A percentile compares a stretch with the other conserved stretches of the same genome.
phyloP scores from a whole-genome alignment of 2,113 vertebrate species.

The Cyprinodon brontotheroides region DNA sequence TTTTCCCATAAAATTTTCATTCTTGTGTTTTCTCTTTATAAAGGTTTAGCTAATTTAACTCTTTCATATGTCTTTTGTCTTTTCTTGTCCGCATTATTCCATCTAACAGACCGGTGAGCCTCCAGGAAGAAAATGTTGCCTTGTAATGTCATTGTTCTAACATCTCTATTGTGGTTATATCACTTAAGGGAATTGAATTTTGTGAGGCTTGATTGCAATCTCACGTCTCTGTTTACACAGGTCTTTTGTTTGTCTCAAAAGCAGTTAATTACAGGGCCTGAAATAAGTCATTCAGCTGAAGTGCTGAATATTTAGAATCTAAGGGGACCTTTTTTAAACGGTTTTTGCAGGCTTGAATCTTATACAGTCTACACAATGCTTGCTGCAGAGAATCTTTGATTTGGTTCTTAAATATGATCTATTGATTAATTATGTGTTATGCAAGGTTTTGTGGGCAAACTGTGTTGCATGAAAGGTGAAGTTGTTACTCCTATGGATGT shows the following conservation, averaged over 20 bases:
- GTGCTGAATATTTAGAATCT: background rate
- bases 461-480: background rate
- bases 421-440: background rate
- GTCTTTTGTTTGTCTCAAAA: background rate
- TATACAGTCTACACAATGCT: background rate
- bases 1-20: background rate
- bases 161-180: background rate
- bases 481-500: background rate
- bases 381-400: background rate
- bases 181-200: background rate
- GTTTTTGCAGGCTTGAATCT: background rate
- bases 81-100: background rate
- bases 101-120: slow-evolving; percentile 7
- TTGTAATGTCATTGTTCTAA: background rate
- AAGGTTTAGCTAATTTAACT: slow-evolving; percentile 9
- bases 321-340: background rate
- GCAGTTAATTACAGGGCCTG: background rate
- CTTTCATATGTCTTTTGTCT: background rate
- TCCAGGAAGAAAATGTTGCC: background rate
- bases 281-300: background rate
- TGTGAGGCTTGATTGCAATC: background rate
- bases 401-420: slow-evolving; percentile 3
- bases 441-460: background rate
- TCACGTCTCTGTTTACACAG: background rate
- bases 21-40: background rate